These are phyloP conservation scores for Larimichthys polyactis DNA, from an alignment of 2,113 vertebrate species.

Conservation along the genomic window DNA sequence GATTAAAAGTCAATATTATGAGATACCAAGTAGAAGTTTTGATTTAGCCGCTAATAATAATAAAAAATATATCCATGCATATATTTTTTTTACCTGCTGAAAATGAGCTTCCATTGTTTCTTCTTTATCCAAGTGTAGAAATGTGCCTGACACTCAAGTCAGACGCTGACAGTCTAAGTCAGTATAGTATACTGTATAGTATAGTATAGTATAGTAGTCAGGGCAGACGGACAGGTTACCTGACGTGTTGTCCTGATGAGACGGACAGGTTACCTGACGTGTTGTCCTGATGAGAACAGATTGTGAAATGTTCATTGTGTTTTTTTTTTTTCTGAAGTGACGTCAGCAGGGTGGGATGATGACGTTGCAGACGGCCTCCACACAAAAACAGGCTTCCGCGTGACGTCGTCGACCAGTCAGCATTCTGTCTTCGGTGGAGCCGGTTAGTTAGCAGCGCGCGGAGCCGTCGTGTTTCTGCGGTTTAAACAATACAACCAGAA, in stretches of 20 bases:
- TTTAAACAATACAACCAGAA: not conserved
- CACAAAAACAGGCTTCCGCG: slow-evolving; percentile 54
- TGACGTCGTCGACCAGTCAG: slow-evolving; percentile 73
- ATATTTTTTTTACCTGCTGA: not conserved
- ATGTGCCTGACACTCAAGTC: too few relatives aligned
- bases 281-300: not conserved
- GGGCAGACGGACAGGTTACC: not conserved
- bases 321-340: slow-evolving; percentile 9
- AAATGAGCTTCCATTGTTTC: not conserved
- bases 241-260: not conserved
- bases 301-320: slow-evolving; percentile 51
- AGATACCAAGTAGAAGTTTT: not conserved
- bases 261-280: too few relatives aligned
- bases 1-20: too few relatives aligned
- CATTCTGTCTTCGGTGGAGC: slow-evolving; percentile 53
- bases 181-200: too few relatives aligned
- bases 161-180: too few relatives aligned
- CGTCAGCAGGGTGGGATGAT: slow-evolving; percentile 45
- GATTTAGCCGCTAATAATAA: not conserved
- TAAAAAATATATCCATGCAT: not conserved
- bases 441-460: not conserved
- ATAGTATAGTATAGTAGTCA: too few relatives aligned
- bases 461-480: slow-evolving; percentile 8
- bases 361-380: slow-evolving; percentile 37
- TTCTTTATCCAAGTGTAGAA: not conserved